A percentile compares a stretch with the other conserved stretches of the same genome.
phyloP scores from a whole-genome alignment of 2,797 vertebrate species.

The Cynopterus sphinx region DNA sequence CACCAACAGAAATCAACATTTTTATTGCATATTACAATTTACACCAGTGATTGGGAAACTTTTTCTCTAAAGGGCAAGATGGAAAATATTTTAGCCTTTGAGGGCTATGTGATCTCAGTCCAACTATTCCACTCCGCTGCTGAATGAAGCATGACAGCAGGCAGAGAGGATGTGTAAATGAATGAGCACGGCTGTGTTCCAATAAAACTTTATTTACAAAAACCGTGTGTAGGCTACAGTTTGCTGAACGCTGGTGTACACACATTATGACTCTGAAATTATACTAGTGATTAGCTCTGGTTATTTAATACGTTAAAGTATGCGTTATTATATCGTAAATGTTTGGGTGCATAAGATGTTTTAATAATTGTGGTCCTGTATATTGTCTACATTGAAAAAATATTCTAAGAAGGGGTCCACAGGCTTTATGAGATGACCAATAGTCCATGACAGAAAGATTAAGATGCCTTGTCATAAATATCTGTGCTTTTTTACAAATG shows the following conservation, averaged over 20 bases:
- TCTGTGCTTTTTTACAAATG: background rate
- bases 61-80: background rate
- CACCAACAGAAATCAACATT: background rate
- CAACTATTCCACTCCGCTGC: background rate
- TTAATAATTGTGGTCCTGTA: constrained; percentile 7
- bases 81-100: constrained; percentile 19
- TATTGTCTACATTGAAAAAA: constrained; percentile 32
- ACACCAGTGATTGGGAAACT: background rate
- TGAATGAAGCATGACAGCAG: background rate
- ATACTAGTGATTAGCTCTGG: background rate
- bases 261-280: constrained; percentile 21
- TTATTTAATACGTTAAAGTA: constrained; percentile 7
- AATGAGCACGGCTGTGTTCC: background rate
- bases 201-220: constrained; percentile 71
- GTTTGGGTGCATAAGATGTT: background rate
- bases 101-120: background rate
- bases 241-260: background rate
- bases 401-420: background rate
- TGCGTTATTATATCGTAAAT: constrained; percentile 18
- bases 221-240: background rate
- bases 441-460: background rate
- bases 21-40: background rate
- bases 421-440: background rate
- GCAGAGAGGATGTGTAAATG: background rate
- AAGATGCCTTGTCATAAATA: background rate